Evolutionary conservation across 2,113 vertebrate species (phyloP).

Genomic region (Crotophaga sulcirostris): DNA sequence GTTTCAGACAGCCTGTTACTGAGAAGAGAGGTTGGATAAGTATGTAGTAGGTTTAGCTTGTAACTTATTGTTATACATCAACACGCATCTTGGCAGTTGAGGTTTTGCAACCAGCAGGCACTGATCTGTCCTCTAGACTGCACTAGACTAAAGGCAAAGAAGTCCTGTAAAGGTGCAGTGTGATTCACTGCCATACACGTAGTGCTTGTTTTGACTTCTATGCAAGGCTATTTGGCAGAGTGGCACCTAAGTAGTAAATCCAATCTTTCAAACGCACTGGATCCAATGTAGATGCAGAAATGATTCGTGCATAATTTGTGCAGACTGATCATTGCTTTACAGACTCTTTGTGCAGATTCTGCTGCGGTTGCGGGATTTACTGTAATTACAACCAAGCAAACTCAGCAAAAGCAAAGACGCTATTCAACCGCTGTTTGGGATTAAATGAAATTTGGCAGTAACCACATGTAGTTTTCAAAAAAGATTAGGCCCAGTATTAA

Average conservation of each 20-base stretch:
- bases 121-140: not conserved
- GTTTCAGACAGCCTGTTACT: not conserved
- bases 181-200: rapidly evolving
- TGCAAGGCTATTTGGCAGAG: not conserved
- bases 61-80: not conserved
- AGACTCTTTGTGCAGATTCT: not conserved
- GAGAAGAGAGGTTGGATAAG: not conserved
- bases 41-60: not conserved
- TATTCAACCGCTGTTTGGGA: not conserved
- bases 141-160: not conserved
- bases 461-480: not conserved
- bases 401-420: not conserved
- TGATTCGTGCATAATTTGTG: not conserved
- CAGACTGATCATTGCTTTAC: not conserved
- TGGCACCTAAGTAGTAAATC: not conserved
- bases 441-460: not conserved
- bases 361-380: not conserved
- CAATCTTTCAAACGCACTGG: not conserved
- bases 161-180: rapidly evolving
- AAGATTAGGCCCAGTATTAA: not conserved
- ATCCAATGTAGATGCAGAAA: not conserved
- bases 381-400: not conserved
- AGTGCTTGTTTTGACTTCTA: not conserved
- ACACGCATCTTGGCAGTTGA: not conserved
- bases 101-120: not conserved